A percentile compares a stretch with the other conserved stretches of the same genome.
phyloP scores from a whole-genome alignment of 2,113 vertebrate genomes.

The Acanthochromis polyacanthus region DNA sequence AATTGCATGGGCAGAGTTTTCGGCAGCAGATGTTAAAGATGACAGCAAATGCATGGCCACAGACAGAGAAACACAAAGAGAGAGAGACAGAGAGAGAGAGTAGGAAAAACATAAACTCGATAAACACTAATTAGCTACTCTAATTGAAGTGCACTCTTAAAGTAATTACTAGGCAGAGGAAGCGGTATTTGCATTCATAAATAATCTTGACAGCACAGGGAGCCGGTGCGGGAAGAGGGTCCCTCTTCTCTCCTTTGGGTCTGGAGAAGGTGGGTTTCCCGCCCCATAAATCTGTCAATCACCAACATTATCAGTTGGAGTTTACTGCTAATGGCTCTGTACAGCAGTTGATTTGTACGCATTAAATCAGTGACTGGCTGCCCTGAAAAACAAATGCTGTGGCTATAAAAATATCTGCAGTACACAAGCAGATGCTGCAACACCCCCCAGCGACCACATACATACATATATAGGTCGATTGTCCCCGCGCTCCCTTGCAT shows the following conservation, averaged over 20 bases:
- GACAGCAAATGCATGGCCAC: slow-evolving; percentile 56
- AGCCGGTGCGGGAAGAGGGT: slow-evolving; percentile 39
- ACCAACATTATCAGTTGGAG: slow-evolving; percentile 38
- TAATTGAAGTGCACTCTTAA: slow-evolving; percentile 83
- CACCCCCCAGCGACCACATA: not conserved
- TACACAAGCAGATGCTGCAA: not conserved
- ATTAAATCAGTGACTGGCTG: slow-evolving; percentile 1
- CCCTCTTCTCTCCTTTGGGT: slow-evolving; percentile 46
- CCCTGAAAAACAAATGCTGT: slow-evolving; percentile 13
- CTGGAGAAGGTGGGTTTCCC: slow-evolving; percentile 22
- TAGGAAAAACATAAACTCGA: slow-evolving; percentile 72
- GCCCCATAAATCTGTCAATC: slow-evolving; percentile 56
- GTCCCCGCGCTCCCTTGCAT: not conserved
- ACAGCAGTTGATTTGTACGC: slow-evolving; percentile 19
- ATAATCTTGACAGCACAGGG: slow-evolving; percentile 71
- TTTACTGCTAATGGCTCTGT: slow-evolving; percentile 48
- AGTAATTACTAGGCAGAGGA: slow-evolving; percentile 82
- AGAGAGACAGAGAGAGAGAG: slow-evolving; percentile 7
- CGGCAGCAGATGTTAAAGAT: slow-evolving; percentile 59
- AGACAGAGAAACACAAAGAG: slow-evolving; percentile 35
- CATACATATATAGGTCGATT: not conserved
- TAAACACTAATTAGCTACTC: slow-evolving; percentile 84
- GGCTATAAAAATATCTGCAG: slow-evolving; percentile 3
- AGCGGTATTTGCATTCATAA: slow-evolving; percentile 80
- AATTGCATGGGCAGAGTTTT: slow-evolving; percentile 50